These are phyloP conservation scores for Rhynchotus rufescens DNA, from an alignment of 2,797 vertebrate genomes.

Conservation along the genomic window DNA sequence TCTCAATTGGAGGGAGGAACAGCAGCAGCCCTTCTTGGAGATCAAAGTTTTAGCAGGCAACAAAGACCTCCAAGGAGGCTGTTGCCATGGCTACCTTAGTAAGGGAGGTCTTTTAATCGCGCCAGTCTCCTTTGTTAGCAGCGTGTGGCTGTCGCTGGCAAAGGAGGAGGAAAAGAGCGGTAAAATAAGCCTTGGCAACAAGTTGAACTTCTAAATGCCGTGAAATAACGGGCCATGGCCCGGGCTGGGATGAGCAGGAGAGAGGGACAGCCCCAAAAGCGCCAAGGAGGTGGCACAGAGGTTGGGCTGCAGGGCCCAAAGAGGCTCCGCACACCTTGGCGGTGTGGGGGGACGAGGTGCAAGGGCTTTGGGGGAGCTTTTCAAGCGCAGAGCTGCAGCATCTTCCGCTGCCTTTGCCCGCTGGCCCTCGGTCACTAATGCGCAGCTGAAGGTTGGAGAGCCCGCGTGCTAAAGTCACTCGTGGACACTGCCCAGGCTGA, in stretches of 20 bases:
- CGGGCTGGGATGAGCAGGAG: fast-evolving
- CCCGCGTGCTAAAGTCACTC: fast-evolving
- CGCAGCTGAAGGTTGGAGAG: neutral
- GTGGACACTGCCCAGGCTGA: neutral
- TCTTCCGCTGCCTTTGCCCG: fast-evolving
- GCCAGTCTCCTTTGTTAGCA: slow-evolving; percentile 74
- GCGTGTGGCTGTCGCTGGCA: slow-evolving; percentile 46
- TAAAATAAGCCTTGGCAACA: slow-evolving; percentile 72
- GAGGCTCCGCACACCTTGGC: neutral
- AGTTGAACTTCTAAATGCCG: slow-evolving; percentile 64
- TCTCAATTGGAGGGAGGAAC: slow-evolving; percentile 63
- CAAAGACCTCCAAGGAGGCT: slow-evolving; percentile 80
- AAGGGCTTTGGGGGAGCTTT: neutral
- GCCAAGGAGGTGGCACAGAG: neutral
- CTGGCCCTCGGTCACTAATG: neutral
- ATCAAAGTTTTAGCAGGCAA: slow-evolving; percentile 85
- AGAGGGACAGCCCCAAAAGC: neutral
- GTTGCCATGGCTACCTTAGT: slow-evolving; percentile 85
- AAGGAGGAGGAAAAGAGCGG: slow-evolving; percentile 42
- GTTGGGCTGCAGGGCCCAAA: neutral
- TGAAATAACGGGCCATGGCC: slow-evolving; percentile 12
- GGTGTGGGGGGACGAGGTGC: neutral
- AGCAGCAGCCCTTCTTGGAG: slow-evolving; percentile 72
- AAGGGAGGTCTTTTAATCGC: slow-evolving; percentile 79
- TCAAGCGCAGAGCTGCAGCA: neutral